Conservation (phyloP, 2,113 vertebrate species). For the Phalacrocorax brasilianus region DNA sequence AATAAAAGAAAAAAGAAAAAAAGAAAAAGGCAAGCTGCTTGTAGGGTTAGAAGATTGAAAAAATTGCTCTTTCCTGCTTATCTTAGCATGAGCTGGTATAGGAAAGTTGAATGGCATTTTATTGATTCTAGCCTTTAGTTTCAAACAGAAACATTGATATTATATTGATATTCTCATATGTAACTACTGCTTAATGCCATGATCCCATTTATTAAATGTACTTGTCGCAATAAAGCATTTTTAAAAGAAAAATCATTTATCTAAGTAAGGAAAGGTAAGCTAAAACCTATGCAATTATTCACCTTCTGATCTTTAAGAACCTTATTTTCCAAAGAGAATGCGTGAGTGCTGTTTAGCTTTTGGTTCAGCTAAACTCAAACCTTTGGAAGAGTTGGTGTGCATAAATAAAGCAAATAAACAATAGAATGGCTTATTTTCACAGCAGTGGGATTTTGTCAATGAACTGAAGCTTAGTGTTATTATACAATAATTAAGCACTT, state of each 20-base stretch:
- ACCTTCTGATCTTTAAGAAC: not conserved
- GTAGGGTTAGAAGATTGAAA: not conserved
- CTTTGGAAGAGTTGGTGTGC: not conserved
- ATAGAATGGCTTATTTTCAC: not conserved
- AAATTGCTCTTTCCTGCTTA: not conserved
- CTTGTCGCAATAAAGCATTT: not conserved
- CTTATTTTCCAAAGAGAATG: not conserved
- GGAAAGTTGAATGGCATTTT: constrained; percentile 20
- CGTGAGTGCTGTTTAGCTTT: not conserved
- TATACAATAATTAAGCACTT: constrained; percentile 80
- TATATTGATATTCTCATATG: not conserved
- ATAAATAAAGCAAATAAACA: not conserved
- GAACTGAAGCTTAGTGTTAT: constrained; percentile 70
- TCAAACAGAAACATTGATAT: constrained; percentile 6
- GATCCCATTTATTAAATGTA: not conserved
- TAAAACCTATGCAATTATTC: not conserved
- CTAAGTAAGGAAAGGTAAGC: not conserved
- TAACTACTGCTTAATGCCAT: not conserved
- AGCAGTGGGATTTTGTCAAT: constrained; percentile 24
- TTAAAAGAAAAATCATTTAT: not conserved
- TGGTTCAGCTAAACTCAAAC: not conserved
- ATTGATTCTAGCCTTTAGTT: constrained; percentile 7
- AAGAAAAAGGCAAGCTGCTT: not conserved
- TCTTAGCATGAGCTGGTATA: not conserved
- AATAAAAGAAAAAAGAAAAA: not conserved